These are phyloP conservation scores for Lates japonicus DNA, from an alignment of 2,797 vertebrate species.

Conservation along the genomic window DNA sequence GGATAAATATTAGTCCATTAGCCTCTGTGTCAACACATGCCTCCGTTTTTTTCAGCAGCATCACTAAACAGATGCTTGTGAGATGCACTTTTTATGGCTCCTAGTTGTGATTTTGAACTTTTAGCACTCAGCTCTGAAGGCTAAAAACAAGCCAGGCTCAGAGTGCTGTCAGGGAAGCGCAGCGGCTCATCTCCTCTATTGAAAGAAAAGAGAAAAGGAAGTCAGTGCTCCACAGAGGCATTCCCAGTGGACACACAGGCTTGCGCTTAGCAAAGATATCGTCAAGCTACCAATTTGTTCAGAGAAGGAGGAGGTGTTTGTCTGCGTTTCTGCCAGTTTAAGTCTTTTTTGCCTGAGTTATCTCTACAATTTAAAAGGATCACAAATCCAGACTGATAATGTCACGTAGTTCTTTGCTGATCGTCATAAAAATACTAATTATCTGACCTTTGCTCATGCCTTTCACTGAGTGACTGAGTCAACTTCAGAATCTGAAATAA, in stretches of 20 bases:
- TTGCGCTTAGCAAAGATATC: conserved; percentile 48
- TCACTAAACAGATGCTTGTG: conserved; percentile 50
- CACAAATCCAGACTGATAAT: conserved; percentile 11
- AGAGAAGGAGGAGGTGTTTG: conserved; percentile 48
- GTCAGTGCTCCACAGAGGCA: conserved; percentile 44
- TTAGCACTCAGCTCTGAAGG: conserved; percentile 47
- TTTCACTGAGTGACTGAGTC: background rate
- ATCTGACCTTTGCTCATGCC: background rate
- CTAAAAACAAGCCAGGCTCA: conserved; percentile 56
- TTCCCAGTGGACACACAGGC: conserved; percentile 67
- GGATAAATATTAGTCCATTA: conserved; percentile 54
- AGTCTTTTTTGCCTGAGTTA: background rate
- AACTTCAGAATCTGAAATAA: too few relatives aligned
- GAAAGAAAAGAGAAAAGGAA: conserved; percentile 48
- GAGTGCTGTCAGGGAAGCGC: conserved; percentile 52
- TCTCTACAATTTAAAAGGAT: conserved; percentile 19
- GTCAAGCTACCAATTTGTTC: conserved; percentile 70
- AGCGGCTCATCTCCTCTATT: conserved; percentile 36
- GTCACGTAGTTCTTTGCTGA: background rate
- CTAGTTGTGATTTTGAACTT: conserved; percentile 59
- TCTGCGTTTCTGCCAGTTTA: conserved; percentile 48
- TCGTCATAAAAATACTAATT: background rate
- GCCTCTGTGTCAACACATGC: conserved; percentile 37
- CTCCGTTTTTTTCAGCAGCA: background rate
- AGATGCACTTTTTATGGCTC: conserved; percentile 51